These are phyloP conservation scores for Corella eumyota DNA, from an alignment of 23 tunicate genomes.

Conservation along the genomic window DNA sequence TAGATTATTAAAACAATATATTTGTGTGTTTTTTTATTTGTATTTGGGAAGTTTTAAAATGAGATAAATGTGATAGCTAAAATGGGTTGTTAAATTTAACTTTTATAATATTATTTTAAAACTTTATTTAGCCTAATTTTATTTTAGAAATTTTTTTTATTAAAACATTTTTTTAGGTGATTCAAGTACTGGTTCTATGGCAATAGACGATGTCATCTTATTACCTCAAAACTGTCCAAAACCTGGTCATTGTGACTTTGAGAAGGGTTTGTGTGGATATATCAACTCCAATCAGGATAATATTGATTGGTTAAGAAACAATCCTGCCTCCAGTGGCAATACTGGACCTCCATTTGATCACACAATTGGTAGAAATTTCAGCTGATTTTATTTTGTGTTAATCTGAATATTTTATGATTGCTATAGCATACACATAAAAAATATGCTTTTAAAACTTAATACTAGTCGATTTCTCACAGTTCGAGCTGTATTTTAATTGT, in stretches of 20 bases:
- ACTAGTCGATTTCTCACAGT: too few relatives aligned
- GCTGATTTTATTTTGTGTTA: not conserved
- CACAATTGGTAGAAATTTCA: constrained; percentile 36
- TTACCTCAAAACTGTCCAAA: constrained; percentile 48
- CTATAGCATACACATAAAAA: too few relatives aligned
- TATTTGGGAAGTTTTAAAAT: too few relatives aligned
- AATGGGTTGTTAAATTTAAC: too few relatives aligned
- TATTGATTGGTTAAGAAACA: constrained; percentile 72
- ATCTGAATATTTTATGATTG: not conserved
- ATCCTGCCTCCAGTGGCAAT: constrained; percentile 20
- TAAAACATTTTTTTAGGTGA: too few relatives aligned
- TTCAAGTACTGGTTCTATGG: constrained; percentile 20
- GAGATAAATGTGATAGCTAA: too few relatives aligned
- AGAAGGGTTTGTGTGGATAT: constrained; percentile 57
- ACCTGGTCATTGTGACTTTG: constrained; percentile 81
- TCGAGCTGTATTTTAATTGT: not conserved
- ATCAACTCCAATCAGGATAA: constrained; percentile 33
- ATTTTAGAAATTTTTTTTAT: too few relatives aligned
- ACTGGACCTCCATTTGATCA: constrained; percentile 72
- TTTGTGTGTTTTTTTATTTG: too few relatives aligned
- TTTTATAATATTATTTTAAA: too few relatives aligned
- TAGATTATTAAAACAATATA: too few relatives aligned
- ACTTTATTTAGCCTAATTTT: not conserved
- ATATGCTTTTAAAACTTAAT: not conserved
- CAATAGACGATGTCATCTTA: constrained; percentile 66